phyloP scores from a whole-genome alignment of 2,888 invertebrate species.

The Baronia brevicornis region DNA sequence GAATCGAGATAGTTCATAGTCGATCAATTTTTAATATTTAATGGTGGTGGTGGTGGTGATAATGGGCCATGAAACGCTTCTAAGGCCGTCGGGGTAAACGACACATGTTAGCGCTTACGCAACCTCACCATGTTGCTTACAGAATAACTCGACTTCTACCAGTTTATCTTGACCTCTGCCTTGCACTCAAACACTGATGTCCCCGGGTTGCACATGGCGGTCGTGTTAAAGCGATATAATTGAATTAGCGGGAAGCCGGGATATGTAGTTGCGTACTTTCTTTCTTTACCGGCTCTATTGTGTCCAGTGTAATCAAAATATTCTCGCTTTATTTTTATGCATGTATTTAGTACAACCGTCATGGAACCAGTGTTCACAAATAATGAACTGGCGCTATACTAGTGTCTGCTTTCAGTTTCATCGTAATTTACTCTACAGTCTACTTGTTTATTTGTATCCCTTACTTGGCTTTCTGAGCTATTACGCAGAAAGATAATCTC shows the following conservation, averaged over 20 bases:
- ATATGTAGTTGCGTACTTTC: conserved; percentile 10
- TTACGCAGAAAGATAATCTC: no score
- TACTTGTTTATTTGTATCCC: no score
- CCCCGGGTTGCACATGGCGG: conserved; percentile 9
- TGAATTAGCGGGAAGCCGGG: conserved; percentile 17
- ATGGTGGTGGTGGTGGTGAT: conserved; percentile 31
- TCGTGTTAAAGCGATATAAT: conserved; percentile 16
- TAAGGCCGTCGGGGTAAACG: conserved; percentile 68
- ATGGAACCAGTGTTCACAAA: no score
- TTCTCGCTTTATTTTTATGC: conserved; percentile 4
- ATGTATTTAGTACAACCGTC: no score
- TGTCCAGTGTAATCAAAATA: conserved; percentile 8
- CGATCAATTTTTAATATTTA: conserved; percentile 22
- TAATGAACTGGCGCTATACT: no score
- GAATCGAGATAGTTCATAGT: conserved; percentile 13
- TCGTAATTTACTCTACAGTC: no score
- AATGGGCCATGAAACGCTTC: conserved; percentile 40
- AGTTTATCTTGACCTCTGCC: conserved; percentile 36
- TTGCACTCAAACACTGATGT: conserved; percentile 23
- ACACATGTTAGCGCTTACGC: conserved; percentile 56
- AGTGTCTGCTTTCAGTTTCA: no score
- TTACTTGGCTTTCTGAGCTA: no score
- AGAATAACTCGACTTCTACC: conserved; percentile 22
- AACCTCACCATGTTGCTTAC: conserved; percentile 29
- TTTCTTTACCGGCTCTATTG: conserved; percentile 10